Conservation (phyloP, 2,888 invertebrate species). For the Argynnis bischoffii region DNA sequence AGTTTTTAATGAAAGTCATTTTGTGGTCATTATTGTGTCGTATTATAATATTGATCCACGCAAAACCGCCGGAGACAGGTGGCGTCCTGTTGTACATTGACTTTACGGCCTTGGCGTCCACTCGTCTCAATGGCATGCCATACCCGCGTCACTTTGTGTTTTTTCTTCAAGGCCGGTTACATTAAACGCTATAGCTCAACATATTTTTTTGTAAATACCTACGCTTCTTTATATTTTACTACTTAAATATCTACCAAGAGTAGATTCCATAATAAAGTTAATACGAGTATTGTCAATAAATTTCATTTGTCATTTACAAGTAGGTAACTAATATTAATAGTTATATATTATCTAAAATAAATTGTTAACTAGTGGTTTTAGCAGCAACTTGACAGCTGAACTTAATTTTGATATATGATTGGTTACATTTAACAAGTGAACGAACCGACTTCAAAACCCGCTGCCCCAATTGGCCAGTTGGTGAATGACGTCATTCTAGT, state of each 20-base stretch:
- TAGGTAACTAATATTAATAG: too few species aligned
- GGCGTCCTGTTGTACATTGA: constrained; percentile 75
- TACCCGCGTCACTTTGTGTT: constrained; percentile 62
- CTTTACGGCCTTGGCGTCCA: constrained; percentile 70
- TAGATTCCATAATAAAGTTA: not conserved
- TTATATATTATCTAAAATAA: not conserved
- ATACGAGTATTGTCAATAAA: too few species aligned
- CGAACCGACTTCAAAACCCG: constrained; percentile 52
- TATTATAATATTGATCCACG: constrained; percentile 51
- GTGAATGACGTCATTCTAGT: constrained; percentile 69
- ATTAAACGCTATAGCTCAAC: constrained; percentile 22
- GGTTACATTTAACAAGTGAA: constrained; percentile 43
- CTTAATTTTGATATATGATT: constrained; percentile 21
- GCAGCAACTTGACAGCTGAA: not conserved
- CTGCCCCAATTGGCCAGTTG: constrained; percentile 69
- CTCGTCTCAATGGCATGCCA: constrained; percentile 69
- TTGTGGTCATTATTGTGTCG: constrained; percentile 56
- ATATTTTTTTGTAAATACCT: not conserved
- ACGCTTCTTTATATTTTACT: not conserved
- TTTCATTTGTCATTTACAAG: too few species aligned
- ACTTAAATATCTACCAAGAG: not conserved
- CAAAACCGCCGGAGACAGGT: constrained; percentile 64
- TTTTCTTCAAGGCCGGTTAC: constrained; percentile 64
- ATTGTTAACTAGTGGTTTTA: not conserved
- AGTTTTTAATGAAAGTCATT: constrained; percentile 34